phyloP scores from a whole-genome alignment of 2,113 vertebrate species.

The Aleadryas rufinucha region DNA sequence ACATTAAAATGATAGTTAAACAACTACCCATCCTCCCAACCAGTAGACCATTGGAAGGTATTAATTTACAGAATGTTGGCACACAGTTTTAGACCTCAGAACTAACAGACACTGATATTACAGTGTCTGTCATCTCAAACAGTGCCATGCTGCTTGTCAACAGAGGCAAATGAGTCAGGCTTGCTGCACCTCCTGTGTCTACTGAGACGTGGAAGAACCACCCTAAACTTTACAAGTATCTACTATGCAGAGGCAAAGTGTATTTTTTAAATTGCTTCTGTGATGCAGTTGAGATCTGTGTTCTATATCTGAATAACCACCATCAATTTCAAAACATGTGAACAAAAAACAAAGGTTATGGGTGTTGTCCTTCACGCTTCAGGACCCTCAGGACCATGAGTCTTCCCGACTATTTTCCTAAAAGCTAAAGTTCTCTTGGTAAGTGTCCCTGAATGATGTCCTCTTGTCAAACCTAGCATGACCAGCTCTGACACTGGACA shows the following conservation, averaged over 20 bases:
- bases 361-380: fast-evolving
- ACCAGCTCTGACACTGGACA: not conserved
- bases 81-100: not conserved
- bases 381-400: not conserved
- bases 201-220: not conserved
- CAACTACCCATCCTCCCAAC: not conserved
- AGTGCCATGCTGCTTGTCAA: not conserved
- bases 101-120: not conserved
- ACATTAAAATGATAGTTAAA: not conserved
- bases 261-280: not conserved
- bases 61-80: not conserved
- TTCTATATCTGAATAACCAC: not conserved
- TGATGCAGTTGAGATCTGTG: not conserved
- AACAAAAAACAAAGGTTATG: not conserved
- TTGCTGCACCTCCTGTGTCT: not conserved
- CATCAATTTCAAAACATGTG: not conserved
- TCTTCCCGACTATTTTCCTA: not conserved
- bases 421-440: not conserved
- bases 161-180: not conserved
- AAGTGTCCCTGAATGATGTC: not conserved
- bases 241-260: not conserved
- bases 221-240: not conserved
- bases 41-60: not conserved
- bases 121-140: not conserved
- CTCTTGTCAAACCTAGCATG: not conserved